phyloP scores from a whole-genome alignment of 2,888 invertebrate genomes.

The Leucoptera coffeella region DNA sequence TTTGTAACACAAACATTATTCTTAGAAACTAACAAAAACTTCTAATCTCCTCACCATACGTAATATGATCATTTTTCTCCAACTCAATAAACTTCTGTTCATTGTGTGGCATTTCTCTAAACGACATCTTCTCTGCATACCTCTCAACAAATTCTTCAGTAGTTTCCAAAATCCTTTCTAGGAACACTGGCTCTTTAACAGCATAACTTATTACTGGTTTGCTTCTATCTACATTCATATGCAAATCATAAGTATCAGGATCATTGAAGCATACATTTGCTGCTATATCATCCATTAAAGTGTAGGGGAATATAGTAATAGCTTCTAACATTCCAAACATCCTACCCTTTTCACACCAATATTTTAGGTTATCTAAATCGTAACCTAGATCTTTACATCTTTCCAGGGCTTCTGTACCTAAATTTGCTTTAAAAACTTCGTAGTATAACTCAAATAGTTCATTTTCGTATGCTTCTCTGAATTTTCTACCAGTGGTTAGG shows the following conservation, averaged over 20 bases:
- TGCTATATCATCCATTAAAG: conserved; percentile 13
- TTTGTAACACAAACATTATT: no score
- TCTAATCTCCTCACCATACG: no score
- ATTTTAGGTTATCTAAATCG: conserved; percentile 11
- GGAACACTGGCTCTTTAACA: conserved; percentile 10
- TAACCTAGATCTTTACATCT: conserved; percentile 14
- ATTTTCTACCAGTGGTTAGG: conserved; percentile 17
- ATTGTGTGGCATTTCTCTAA: no score
- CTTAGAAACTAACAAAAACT: no score
- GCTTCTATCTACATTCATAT: conserved; percentile 12
- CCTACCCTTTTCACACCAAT: conserved; percentile 14
- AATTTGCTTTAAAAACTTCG: conserved; percentile 12
- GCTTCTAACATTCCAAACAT: conserved; percentile 14
- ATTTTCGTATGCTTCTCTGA: conserved; percentile 16
- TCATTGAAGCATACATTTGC: conserved; percentile 14
- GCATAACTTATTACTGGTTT: conserved; percentile 14
- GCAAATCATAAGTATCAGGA: conserved; percentile 12
- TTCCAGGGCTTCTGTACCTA: conserved; percentile 13
- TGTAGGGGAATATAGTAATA: conserved; percentile 11
- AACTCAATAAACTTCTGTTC: no score
- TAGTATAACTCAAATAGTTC: conserved; percentile 18
- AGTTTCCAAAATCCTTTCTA: conserved; percentile 14
- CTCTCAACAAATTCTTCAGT: conserved; percentile 22
- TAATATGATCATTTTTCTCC: no score
- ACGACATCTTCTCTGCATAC: no score